phyloP scores from a whole-genome alignment of 2,888 invertebrate species.

The Amphipoea oculea region DNA sequence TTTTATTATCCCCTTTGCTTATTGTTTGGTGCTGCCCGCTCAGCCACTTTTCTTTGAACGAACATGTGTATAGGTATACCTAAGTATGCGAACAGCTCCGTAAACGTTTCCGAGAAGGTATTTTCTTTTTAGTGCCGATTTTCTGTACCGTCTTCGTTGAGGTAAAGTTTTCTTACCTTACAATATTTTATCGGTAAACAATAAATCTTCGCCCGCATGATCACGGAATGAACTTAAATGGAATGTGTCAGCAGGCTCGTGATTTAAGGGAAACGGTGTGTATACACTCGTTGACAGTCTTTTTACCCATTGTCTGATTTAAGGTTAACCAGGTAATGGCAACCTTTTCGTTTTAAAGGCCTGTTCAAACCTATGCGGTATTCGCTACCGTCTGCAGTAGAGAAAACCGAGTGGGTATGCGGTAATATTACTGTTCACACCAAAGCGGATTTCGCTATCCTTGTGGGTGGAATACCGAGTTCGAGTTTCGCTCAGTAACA shows the following conservation, averaged over 20 bases:
- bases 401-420: too few species aligned
- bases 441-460: too few species aligned
- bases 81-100: not conserved
- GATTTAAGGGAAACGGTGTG: slow-evolving; percentile 51
- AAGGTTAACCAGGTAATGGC: slow-evolving; percentile 6
- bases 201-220: slow-evolving; percentile 63
- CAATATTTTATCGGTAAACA: slow-evolving; percentile 62
- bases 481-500: too few species aligned
- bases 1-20: slow-evolving; percentile 60
- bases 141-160: slow-evolving; percentile 21
- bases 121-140: slow-evolving; percentile 23
- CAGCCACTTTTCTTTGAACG: slow-evolving; percentile 32
- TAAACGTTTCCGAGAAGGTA: slow-evolving; percentile 23
- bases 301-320: slow-evolving; percentile 32
- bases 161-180: slow-evolving; percentile 55
- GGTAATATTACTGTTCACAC: too few species aligned
- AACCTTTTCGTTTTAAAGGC: not conserved
- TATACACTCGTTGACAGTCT: slow-evolving; percentile 33
- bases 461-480: too few species aligned
- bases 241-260: slow-evolving; percentile 59
- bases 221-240: slow-evolving; percentile 58
- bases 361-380: too few species aligned
- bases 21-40: slow-evolving; percentile 31
- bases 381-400: too few species aligned
- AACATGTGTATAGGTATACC: not conserved